Evolutionary conservation across 1,140 invertebrate species (phyloP).

Genomic region (Drosophila athabasca): DNA sequence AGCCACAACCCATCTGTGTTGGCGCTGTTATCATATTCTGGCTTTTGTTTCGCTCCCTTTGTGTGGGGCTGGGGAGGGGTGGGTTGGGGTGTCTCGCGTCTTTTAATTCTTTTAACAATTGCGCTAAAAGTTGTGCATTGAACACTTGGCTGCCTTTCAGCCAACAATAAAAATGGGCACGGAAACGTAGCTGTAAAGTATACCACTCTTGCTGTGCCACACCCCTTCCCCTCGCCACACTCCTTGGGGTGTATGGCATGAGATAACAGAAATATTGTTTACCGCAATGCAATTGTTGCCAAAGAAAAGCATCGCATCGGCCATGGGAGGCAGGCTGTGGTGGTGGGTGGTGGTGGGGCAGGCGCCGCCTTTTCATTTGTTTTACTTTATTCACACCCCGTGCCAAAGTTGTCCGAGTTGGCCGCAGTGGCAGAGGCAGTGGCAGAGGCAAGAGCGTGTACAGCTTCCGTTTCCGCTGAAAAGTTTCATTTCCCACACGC

Average conservation of each 20-base stretch:
- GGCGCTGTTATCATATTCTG: conserved; percentile 66
- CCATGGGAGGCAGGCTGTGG: background rate
- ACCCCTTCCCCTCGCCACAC: background rate
- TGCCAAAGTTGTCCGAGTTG: conserved; percentile 32
- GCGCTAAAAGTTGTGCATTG: conserved; percentile 81
- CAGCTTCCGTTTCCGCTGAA: conserved; percentile 77
- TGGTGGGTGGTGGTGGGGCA: conserved; percentile 7
- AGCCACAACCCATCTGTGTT: conserved; percentile 2
- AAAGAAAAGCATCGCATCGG: conserved; percentile 53
- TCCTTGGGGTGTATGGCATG: conserved; percentile 42
- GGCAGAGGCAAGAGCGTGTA: conserved; percentile 47
- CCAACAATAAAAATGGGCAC: conserved; percentile 69
- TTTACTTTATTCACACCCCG: conserved; percentile 78
- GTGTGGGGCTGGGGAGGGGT: background rate
- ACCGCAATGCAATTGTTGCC: conserved; percentile 80
- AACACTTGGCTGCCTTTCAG: conserved; percentile 71
- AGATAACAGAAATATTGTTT: conserved; percentile 81
- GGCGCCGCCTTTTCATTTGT: conserved; percentile 63
- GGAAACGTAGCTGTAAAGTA: conserved; percentile 74
- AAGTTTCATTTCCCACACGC: conserved; percentile 77
- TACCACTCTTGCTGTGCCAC: conserved; percentile 25
- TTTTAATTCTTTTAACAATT: conserved; percentile 81
- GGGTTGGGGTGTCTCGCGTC: conserved; percentile 55
- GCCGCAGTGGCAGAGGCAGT: no score
- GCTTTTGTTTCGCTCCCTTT: conserved; percentile 66